Percentiles rank a stretch among this genome's conserved stretches.
Evolutionary conservation across 2,113 vertebrate species (phyloP).

Genomic region (Semicossyphus pulcher): DNA sequence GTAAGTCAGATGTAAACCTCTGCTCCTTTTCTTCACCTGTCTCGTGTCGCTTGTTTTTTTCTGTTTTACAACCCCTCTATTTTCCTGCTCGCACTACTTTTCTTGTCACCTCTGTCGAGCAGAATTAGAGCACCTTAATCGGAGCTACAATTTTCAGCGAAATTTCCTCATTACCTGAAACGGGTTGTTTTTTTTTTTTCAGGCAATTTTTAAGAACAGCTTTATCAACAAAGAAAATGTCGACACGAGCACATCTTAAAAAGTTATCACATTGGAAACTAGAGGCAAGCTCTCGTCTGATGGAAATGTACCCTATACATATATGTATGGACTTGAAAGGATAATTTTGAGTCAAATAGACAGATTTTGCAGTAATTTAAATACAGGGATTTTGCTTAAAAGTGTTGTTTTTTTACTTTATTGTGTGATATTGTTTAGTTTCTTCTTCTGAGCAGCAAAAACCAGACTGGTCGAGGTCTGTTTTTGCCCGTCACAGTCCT

Average conservation of each 20-base stretch:
- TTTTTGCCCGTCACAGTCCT: too few species aligned
- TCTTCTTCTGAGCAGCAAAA: too few species aligned
- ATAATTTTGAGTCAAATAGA: too few species aligned
- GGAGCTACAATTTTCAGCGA: constrained; percentile 54
- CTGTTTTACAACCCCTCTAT: constrained; percentile 12
- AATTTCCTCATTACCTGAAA: constrained; percentile 62
- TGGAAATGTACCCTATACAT: background rate
- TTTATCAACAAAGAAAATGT: constrained; percentile 47
- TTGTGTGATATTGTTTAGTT: too few species aligned
- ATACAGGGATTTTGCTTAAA: too few species aligned
- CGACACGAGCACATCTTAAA: constrained; percentile 26
- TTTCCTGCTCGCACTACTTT: constrained; percentile 22
- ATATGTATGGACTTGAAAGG: too few species aligned
- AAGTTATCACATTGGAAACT: constrained; percentile 5
- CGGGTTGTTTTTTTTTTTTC: constrained; percentile 33
- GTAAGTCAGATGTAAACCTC: constrained; percentile 32
- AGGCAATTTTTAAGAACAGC: constrained; percentile 37
- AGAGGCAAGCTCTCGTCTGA: background rate
- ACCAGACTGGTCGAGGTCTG: too few species aligned
- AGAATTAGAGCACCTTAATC: constrained; percentile 57
- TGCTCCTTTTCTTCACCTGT: background rate
- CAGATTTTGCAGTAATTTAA: too few species aligned
- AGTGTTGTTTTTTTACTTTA: too few species aligned
- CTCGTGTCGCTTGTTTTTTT: background rate
- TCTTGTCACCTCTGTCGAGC: constrained; percentile 50